Evolutionary conservation across 2,113 vertebrate genomes (phyloP).

Genomic region (Tetraodon nigroviridis): DNA sequence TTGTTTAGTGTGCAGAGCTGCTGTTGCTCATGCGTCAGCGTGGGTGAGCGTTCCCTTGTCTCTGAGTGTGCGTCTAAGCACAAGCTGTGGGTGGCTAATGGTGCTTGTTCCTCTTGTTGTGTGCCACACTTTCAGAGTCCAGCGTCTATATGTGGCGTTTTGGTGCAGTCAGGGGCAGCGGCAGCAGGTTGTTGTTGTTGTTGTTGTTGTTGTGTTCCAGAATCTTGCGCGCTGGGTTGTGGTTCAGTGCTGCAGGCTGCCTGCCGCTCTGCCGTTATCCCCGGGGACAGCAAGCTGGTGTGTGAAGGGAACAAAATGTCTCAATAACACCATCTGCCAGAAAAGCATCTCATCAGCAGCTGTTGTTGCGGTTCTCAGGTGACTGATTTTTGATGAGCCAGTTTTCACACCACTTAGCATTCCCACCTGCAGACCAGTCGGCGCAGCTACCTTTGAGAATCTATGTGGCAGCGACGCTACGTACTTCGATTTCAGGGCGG

Average conservation of each 20-base stretch:
- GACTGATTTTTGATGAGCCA: constrained; percentile 58
- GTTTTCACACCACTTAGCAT: constrained; percentile 58
- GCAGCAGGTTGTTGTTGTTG: constrained; percentile 57
- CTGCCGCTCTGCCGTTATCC: constrained; percentile 36
- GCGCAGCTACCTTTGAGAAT: constrained; percentile 46
- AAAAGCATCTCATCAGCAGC: constrained; percentile 53
- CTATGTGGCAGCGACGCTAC: not conserved
- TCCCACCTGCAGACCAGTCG: constrained; percentile 52
- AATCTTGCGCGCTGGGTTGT: constrained; percentile 44
- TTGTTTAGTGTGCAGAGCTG: constrained; percentile 43
- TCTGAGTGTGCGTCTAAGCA: constrained; percentile 50
- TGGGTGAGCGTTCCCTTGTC: constrained; percentile 68
- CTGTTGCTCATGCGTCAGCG: constrained; percentile 66
- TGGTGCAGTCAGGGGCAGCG: not conserved
- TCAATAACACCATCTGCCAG: constrained; percentile 60
- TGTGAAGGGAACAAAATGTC: constrained; percentile 65
- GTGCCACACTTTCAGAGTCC: constrained; percentile 52
- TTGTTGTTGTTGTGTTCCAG: constrained; percentile 52
- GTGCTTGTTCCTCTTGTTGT: constrained; percentile 60
- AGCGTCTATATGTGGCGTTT: constrained; percentile 1
- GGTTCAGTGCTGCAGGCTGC: constrained; percentile 45
- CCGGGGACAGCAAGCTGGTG: constrained; percentile 38
- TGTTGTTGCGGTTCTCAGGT: constrained; percentile 55
- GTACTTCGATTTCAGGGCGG: constrained; percentile 16
- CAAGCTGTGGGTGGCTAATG: constrained; percentile 65